Evolutionary conservation across 2,888 invertebrate genomes (phyloP).

Genomic region (Halictus ligatus): DNA sequence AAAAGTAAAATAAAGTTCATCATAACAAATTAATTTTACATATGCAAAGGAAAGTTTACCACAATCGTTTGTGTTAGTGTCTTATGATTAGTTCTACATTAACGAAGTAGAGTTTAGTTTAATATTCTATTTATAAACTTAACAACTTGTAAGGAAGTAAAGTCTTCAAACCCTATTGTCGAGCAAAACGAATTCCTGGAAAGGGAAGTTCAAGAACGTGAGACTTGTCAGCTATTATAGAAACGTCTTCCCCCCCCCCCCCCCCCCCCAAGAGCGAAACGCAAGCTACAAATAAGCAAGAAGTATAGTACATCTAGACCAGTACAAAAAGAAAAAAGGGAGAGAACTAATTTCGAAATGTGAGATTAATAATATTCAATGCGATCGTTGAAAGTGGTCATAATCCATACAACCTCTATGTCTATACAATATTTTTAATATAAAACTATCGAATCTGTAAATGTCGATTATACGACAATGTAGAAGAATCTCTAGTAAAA

Average conservation of each 20-base stretch:
- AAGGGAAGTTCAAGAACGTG: slow-evolving; percentile 40
- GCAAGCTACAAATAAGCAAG: not conserved
- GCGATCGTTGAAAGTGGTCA: slow-evolving; percentile 30
- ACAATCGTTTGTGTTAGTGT: not conserved
- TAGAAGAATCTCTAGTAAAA: not conserved
- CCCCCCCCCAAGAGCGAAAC: slow-evolving; percentile 38
- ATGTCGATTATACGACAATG: slow-evolving; percentile 42
- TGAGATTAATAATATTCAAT: slow-evolving; percentile 44
- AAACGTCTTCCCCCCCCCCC: slow-evolving; percentile 65
- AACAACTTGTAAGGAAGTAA: not conserved
- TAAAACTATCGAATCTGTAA: slow-evolving; percentile 44
- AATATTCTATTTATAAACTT: not conserved
- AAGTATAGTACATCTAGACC: slow-evolving; percentile 52
- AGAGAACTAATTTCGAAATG: slow-evolving; percentile 38
- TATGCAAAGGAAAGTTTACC: not conserved
- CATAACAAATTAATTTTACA: not conserved
- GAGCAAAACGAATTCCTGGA: not conserved
- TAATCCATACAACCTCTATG: slow-evolving; percentile 59
- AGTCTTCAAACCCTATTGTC: not conserved
- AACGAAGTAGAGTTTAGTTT: not conserved
- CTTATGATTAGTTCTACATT: not conserved
- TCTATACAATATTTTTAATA: slow-evolving; percentile 62
- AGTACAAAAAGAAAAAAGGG: slow-evolving; percentile 59
- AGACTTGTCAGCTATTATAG: slow-evolving; percentile 38
- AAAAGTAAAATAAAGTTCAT: not conserved